Base-by-base conservation (phyloP, 2,113 vertebrate species). In the Actinemys pallida region DNA sequence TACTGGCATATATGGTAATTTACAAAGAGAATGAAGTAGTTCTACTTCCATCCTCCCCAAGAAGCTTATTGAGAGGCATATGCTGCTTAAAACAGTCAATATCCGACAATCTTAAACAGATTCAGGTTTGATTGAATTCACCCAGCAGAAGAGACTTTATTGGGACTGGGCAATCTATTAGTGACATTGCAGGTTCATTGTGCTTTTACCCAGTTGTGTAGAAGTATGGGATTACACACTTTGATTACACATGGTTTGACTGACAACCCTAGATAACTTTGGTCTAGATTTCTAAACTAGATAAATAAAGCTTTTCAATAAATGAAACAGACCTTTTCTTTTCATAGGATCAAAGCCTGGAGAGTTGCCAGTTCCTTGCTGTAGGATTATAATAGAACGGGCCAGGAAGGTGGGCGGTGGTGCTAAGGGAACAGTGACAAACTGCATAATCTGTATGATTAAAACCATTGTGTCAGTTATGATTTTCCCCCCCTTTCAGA, bases 261-360 rank as follows among this genome's bases (percentile, higher is more conserved):
- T 90, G 83, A 84, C n/a, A 90, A 62, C 35, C 79, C 79, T 59
- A 93, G 94, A 87, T 81, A 49, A 89, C 90, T 87, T 49, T 0
- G 42, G 50, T n/a, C 81, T 81, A 56, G 62, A 75, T 53, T 16
- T 4, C 35, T 31, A 83, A 3, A 17, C 14, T 59, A 85, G 17
- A 25, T 35, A 47, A 45, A 39, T 81, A 65, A 94, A 82, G 52
- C 76, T 90, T 49, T 80, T 59, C 69, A 53, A 57, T 86, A 88
- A 94, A 6, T 90, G 86, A 95, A 95, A 96, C 25, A 85, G 29
- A 39, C 81, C 12, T 81, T 95, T 94, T 95, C 62, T 95, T 89
- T 83, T 90, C 87, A 49, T 50, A 95, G 95, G 50, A 10, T 79
- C 91, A 92, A 88, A 89, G 50, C 19, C 42, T 89, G 69, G 90